These are phyloP conservation scores for Melanotaenia boesemani DNA, from an alignment of 2,797 vertebrate genomes.

Conservation along the genomic window DNA sequence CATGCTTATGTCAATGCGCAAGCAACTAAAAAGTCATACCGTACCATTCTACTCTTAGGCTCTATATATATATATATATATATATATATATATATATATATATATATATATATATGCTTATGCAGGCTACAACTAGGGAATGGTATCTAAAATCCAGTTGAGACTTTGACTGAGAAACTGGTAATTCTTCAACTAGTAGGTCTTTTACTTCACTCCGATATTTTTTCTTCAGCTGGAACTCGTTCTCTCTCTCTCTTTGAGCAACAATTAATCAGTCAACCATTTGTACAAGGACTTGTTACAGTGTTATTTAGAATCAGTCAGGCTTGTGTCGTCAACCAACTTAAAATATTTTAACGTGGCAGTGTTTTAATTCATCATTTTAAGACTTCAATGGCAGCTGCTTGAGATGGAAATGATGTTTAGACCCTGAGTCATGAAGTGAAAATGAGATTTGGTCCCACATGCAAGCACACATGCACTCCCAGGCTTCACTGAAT, in stretches of 20 bases:
- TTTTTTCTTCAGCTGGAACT: no score
- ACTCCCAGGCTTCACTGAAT: slow-evolving; percentile 33
- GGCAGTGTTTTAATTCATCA: slow-evolving; percentile 55
- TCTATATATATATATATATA: no score
- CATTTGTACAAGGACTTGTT: background rate
- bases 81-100: no score
- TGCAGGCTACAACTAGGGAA: background rate
- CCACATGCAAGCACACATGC: slow-evolving; percentile 54
- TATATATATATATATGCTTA: no score
- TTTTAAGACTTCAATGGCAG: slow-evolving; percentile 58
- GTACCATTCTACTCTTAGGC: no score
- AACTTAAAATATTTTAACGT: slow-evolving; percentile 45
- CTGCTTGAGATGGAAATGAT: slow-evolving; percentile 62
- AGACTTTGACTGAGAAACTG: background rate
- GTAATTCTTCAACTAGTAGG: background rate
- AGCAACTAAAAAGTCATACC: background rate
- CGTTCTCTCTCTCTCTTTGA: slow-evolving; percentile 15
- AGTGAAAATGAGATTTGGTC: slow-evolving; percentile 59
- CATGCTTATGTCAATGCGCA: slow-evolving; percentile 28
- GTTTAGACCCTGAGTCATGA: slow-evolving; percentile 74
- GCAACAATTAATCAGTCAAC: slow-evolving; percentile 26
- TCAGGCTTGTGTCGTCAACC: slow-evolving; percentile 26
- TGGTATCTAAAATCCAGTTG: slow-evolving; percentile 2
- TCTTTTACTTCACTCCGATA: background rate
- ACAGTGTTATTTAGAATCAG: slow-evolving; percentile 39